Evolutionary conservation across 2,888 invertebrate species (phyloP), one percentile per base, ranked within the genome.

Genomic region (Cactoblastis cactorum): DNA sequence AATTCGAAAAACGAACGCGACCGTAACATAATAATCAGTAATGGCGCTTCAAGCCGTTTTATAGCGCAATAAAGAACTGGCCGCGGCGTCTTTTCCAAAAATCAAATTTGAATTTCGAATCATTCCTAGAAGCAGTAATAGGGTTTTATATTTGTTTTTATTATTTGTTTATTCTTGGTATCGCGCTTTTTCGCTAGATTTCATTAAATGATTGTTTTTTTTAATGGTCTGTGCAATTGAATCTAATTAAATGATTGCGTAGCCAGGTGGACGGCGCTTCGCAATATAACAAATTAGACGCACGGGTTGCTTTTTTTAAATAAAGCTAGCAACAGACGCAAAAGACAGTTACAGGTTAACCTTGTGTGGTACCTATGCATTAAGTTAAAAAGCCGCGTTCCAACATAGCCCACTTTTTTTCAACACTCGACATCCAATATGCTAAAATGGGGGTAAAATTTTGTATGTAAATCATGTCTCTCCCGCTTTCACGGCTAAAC

Each of bases 21-120:
- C 55, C 52, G 53, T 53, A 58, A 56, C 58, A 55, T 56, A 56
- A 58, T 58, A 56, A 58, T 58, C 53, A 56, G 58, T 58, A 51
- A 52, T 58, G 50, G 49, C 56, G 51, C 51, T 55, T 55, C 39
- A 53, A 52, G 50, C 58, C 50, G 53, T 52, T 54, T 58, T 56
- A 56, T 53, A 24, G 54, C 51, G 54, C 54, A 41, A 41, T 41
- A 22, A 41, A 53, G 46, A 28, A 41, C 51, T 41, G 57, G 49
- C 53, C 55, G 53, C 54, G 51, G 50, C 58, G 55, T 57, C 53
- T 51, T 37, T 37, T 41, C 41, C 52, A 53, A 54, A 58, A 52
- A 53, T 53, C 53, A 41, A 55, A 54, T 59, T 58, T 50, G 53
- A 54, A 56, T 51, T 45, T 55, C 48, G 54, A 57, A 54, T 55